Conservation (phyloP, 1,140 invertebrate species). For the Drosophila athabasca region DNA sequence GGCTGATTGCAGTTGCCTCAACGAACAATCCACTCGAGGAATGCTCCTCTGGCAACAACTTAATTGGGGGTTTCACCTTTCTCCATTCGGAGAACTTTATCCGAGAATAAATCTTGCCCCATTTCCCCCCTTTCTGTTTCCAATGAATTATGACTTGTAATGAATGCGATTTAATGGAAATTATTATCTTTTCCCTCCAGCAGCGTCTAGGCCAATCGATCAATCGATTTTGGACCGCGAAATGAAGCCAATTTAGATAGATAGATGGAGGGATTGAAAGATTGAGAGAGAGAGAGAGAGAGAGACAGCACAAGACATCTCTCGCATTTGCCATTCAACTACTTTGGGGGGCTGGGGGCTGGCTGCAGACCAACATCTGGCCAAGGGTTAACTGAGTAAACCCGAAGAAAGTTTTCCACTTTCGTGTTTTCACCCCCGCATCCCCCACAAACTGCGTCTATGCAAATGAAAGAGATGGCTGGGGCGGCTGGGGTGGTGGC, state of each 20-base stretch:
- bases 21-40: conserved; percentile 9
- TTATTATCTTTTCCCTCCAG: conserved; percentile 21
- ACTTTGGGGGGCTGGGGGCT: neutral
- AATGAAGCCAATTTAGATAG: conserved; percentile 13
- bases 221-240: conserved; percentile 27
- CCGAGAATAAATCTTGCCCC: conserved; percentile 21
- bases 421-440: conserved; percentile 38
- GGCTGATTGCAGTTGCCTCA: conserved; percentile 14
- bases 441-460: conserved; percentile 8
- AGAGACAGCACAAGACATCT: neutral
- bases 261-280: neutral
- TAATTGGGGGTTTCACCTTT: conserved; percentile 22
- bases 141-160: conserved; percentile 38
- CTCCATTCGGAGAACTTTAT: neutral
- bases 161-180: conserved; percentile 16
- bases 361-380: conserved; percentile 41
- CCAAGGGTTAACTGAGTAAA: conserved; percentile 35
- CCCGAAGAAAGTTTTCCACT: conserved; percentile 42
- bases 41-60: conserved; percentile 20
- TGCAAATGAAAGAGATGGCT: conserved; percentile 27
- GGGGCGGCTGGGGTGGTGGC: conserved; percentile 10
- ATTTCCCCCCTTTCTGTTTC: neutral
- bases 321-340: neutral
- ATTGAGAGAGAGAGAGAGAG: too few relatives aligned
- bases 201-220: conserved; percentile 30